These are phyloP conservation scores for Drosophila santomea DNA, from an alignment of 1,140 invertebrate species.

Conservation along the genomic window DNA sequence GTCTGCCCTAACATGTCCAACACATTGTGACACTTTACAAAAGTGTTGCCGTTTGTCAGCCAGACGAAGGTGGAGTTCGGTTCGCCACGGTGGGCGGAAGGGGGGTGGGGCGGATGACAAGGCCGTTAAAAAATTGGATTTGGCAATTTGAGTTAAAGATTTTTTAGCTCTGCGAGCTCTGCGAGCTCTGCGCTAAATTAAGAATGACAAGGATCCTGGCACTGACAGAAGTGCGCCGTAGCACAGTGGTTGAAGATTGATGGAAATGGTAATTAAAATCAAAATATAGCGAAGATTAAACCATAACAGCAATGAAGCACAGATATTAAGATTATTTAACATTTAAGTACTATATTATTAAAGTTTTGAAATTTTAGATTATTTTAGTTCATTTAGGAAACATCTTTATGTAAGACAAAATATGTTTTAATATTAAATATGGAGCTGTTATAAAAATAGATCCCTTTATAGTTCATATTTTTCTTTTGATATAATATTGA, in stretches of 20 bases:
- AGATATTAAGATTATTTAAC: too few relatives aligned
- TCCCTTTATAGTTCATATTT: neutral
- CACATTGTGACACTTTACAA: constrained; percentile 73
- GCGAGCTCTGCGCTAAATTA: constrained; percentile 55
- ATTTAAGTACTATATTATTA: neutral
- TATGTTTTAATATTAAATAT: too few relatives aligned
- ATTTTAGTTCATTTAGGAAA: too few relatives aligned
- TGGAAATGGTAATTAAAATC: neutral
- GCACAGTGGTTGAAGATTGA: constrained; percentile 38
- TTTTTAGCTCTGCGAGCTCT: constrained; percentile 38
- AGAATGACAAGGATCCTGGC: constrained; percentile 73
- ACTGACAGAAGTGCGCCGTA: constrained; percentile 17
- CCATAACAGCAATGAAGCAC: too few relatives aligned
- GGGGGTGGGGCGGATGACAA: constrained; percentile 1
- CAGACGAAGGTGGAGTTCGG: constrained; percentile 8
- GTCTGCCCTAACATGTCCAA: constrained; percentile 44
- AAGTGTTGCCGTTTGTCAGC: constrained; percentile 76
- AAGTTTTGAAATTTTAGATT: too few relatives aligned
- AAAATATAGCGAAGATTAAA: too few relatives aligned
- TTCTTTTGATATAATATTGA: too few relatives aligned
- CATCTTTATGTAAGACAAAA: too few relatives aligned
- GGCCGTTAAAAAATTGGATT: constrained; percentile 67
- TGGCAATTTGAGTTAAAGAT: constrained; percentile 76
- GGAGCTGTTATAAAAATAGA: too few relatives aligned
- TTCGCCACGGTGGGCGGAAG: neutral